Conservation (phyloP, 2,797 vertebrate species). For the Atherinosoma microstoma region DNA sequence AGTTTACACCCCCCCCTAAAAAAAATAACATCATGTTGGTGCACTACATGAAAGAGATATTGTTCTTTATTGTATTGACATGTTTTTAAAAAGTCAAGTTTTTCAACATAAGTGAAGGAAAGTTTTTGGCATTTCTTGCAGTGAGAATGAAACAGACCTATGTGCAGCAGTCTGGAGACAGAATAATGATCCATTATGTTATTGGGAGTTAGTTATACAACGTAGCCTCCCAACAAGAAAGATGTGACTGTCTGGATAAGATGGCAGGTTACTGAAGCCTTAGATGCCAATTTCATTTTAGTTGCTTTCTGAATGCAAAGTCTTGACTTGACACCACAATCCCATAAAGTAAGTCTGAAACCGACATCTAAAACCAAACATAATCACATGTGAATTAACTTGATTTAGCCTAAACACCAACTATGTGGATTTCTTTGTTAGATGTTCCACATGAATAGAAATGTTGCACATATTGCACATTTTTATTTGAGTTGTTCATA, state of each 20-base stretch:
- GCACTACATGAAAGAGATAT: neutral
- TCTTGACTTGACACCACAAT: neutral
- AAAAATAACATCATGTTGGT: neutral
- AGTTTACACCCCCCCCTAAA: neutral
- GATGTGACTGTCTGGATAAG: conserved; percentile 15
- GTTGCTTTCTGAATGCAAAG: neutral
- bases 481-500: conserved; percentile 27
- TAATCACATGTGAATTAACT: too few relatives aligned
- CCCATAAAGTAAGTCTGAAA: neutral
- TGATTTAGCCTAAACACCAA: neutral
- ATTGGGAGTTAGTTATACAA: conserved; percentile 1
- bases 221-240: conserved; percentile 29
- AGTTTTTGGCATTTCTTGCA: neutral
- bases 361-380: too few relatives aligned
- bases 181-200: conserved; percentile 4
- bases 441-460: neutral
- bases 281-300: neutral
- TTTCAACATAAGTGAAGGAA: neutral
- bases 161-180: neutral
- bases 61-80: neutral
- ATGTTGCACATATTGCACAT: conserved; percentile 6
- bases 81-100: neutral
- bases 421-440: neutral
- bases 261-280: conserved; percentile 14
- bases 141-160: neutral